Percentiles rank a stretch among this genome's conserved stretches.
Evolutionary conservation across 2,797 vertebrate genomes (phyloP).

Genomic region (Anguilla marmorata): DNA sequence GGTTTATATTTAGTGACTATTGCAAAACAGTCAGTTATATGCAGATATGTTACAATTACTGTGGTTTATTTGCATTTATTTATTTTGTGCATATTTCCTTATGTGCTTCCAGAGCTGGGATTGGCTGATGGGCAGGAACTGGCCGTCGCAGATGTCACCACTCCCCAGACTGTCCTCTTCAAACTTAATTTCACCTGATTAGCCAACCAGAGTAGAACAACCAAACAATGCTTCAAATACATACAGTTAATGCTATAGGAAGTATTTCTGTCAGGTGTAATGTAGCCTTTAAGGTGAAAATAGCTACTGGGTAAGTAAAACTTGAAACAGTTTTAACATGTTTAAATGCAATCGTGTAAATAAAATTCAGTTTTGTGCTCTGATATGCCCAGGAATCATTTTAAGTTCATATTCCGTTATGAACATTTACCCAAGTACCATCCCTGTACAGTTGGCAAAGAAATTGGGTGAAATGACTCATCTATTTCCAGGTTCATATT

Average conservation of each 20-base stretch:
- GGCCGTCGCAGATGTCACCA: slow-evolving; percentile 88
- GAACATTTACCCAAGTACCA: background rate
- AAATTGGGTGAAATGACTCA: background rate
- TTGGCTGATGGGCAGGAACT: slow-evolving; percentile 86
- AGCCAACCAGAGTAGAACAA: slow-evolving; percentile 34
- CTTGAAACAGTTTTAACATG: slow-evolving; percentile 40
- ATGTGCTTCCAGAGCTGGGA: slow-evolving; percentile 75
- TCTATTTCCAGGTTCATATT: slow-evolving; percentile 1
- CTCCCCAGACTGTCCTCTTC: slow-evolving; percentile 91
- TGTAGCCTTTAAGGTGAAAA: slow-evolving; percentile 12
- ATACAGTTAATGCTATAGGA: background rate
- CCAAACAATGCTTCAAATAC: background rate
- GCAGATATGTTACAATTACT: background rate
- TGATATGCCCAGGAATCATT: slow-evolving; percentile 16
- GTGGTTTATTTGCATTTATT: slow-evolving; percentile 7
- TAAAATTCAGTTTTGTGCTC: slow-evolving; percentile 30
- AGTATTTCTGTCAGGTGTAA: background rate
- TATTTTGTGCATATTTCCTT: background rate
- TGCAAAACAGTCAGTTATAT: background rate
- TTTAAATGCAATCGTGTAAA: slow-evolving; percentile 34
- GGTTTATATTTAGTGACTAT: background rate
- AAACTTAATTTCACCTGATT: slow-evolving; percentile 88
- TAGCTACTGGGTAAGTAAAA: background rate
- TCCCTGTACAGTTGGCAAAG: background rate
- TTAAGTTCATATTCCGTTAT: slow-evolving; percentile 25